These are phyloP conservation scores for Bubo bubo DNA, from an alignment of 2,113 vertebrate species.

Conservation along the genomic window DNA sequence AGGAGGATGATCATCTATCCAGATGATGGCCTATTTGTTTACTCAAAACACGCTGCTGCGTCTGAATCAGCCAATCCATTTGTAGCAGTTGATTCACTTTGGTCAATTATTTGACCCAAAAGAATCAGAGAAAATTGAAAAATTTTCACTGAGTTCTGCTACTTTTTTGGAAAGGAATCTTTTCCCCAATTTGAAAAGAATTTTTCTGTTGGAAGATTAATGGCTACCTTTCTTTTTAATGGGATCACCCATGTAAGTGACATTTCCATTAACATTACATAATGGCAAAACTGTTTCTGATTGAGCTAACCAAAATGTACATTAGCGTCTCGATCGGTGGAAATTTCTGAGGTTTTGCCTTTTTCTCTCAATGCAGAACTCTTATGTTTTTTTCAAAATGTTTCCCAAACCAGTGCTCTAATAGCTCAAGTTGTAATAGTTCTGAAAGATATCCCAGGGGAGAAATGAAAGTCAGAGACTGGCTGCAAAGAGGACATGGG, in stretches of 20 bases:
- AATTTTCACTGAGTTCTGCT: background rate
- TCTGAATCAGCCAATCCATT: background rate
- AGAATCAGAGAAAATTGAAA: background rate
- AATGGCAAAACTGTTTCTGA: background rate
- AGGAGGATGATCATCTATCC: background rate
- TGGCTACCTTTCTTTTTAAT: background rate
- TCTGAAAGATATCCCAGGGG: background rate
- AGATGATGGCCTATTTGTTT: background rate
- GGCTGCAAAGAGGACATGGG: slow-evolving; percentile 17
- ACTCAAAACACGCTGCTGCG: background rate
- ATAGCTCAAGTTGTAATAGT: background rate
- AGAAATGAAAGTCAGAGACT: background rate
- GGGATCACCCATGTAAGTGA: background rate
- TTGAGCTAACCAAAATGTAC: background rate
- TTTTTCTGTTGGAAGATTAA: background rate
- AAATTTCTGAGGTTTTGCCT: background rate
- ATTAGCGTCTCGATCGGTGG: background rate
- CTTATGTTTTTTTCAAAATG: background rate
- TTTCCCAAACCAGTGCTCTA: background rate
- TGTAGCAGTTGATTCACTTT: background rate
- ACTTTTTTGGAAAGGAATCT: background rate
- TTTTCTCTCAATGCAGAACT: background rate
- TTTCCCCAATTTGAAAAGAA: background rate
- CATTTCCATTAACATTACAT: background rate
- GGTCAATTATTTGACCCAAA: background rate